phyloP scores from a whole-genome alignment of 1,140 invertebrate species.

The Pinna nobilis region DNA sequence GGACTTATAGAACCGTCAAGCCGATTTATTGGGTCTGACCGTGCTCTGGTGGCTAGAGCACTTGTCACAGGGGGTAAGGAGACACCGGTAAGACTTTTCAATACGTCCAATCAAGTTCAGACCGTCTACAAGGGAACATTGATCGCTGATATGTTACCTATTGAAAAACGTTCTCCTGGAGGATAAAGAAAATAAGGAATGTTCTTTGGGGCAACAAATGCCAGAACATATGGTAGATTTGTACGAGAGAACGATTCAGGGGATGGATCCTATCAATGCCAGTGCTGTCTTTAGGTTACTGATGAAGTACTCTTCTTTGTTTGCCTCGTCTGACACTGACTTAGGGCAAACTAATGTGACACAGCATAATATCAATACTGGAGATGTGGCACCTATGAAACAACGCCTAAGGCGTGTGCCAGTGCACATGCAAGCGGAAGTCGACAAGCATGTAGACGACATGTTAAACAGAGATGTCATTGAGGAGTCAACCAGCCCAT shows the following conservation, averaged over 20 bases:
- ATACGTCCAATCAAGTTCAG: neutral
- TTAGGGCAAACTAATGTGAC: constrained; percentile 35
- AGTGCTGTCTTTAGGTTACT: constrained; percentile 12
- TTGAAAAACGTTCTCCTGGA: neutral
- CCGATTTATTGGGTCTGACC: neutral
- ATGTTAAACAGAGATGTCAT: constrained; percentile 41
- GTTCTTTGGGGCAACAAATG: neutral
- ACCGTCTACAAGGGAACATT: constrained; percentile 16
- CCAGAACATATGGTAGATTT: constrained; percentile 34
- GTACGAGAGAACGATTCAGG: neutral
- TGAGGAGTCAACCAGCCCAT: constrained; percentile 42
- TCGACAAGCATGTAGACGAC: constrained; percentile 25
- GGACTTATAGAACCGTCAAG: constrained; percentile 20
- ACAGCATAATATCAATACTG: constrained; percentile 41
- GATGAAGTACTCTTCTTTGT: neutral
- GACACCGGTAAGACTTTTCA: constrained; percentile 4
- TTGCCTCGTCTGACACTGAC: constrained; percentile 24
- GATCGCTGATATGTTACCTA: neutral
- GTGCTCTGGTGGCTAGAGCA: constrained; percentile 16
- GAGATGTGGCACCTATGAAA: constrained; percentile 29
- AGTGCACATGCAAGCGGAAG: constrained; percentile 11
- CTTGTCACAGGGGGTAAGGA: neutral
- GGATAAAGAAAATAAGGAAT: neutral
- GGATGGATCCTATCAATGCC: neutral
- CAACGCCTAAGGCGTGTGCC: constrained; percentile 32